phyloP scores from a whole-genome alignment of 2,113 vertebrate genomes.

The Dendropsophus ebraccatus region DNA sequence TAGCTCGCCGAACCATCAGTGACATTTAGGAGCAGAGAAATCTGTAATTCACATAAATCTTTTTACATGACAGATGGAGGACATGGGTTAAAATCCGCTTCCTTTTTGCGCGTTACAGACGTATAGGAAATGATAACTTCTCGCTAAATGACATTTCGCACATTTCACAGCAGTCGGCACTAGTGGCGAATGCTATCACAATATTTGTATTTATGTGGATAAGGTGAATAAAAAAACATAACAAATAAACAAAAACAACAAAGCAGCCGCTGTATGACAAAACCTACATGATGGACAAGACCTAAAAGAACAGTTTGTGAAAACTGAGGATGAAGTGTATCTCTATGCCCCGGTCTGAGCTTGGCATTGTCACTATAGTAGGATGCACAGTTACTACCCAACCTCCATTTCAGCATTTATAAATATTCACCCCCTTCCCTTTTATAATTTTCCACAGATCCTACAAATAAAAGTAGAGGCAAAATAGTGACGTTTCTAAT shows the following conservation, averaged over 20 bases:
- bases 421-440: no score
- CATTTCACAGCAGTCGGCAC: background rate
- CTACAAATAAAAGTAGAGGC: no score
- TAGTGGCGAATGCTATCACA: background rate
- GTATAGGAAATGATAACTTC: conserved; percentile 8
- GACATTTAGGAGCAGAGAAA: conserved; percentile 37
- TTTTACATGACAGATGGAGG: conserved; percentile 32
- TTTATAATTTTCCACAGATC: no score
- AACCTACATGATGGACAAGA: no score
- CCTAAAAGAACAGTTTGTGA: no score
- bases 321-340: no score
- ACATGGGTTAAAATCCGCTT: background rate
- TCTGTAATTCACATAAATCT: conserved; percentile 10
- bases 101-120: background rate
- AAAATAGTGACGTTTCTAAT: no score
- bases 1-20: conserved; percentile 18
- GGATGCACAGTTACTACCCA: no score
- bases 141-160: conserved; percentile 8
- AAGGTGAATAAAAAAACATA: conserved; percentile 1
- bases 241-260: background rate
- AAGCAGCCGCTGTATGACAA: background rate
- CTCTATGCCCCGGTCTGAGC: no score
- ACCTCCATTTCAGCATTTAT: no score
- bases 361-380: no score
- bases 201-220: background rate